Conservation (phyloP, 2,888 invertebrate species). For the Cephus sareptanus region DNA sequence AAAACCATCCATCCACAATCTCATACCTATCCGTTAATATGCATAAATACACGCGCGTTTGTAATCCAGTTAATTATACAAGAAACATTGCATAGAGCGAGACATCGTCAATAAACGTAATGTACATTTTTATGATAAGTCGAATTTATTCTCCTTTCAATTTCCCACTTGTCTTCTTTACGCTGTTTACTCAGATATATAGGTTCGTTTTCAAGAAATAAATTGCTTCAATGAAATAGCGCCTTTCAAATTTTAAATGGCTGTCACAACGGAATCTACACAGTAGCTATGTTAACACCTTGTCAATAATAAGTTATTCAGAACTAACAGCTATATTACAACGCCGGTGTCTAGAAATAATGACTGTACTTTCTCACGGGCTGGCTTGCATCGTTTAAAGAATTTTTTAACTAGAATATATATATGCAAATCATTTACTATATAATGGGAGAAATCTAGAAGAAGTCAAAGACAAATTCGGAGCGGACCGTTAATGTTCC, state of each 20-base stretch:
- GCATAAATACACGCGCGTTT: conserved; percentile 34
- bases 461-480: background rate
- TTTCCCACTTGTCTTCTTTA: background rate
- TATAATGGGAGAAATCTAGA: background rate
- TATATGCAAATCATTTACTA: background rate
- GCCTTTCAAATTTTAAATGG: background rate
- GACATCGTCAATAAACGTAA: conserved; percentile 59
- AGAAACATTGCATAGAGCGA: conserved; percentile 48
- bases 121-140: conserved; percentile 54
- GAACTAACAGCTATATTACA: background rate
- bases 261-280: background rate
- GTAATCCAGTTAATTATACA: conserved; percentile 54
- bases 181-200: background rate
- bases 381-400: background rate
- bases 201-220: background rate
- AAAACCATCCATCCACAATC: background rate
- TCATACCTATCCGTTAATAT: conserved; percentile 4
- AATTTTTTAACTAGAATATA: background rate
- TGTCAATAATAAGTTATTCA: background rate
- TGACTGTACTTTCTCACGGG: background rate
- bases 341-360: background rate
- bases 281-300: background rate
- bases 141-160: background rate
- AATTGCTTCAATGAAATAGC: background rate
- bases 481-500: background rate